phyloP scores from a whole-genome alignment of 2,113 vertebrate species.

The Serinus canaria region DNA sequence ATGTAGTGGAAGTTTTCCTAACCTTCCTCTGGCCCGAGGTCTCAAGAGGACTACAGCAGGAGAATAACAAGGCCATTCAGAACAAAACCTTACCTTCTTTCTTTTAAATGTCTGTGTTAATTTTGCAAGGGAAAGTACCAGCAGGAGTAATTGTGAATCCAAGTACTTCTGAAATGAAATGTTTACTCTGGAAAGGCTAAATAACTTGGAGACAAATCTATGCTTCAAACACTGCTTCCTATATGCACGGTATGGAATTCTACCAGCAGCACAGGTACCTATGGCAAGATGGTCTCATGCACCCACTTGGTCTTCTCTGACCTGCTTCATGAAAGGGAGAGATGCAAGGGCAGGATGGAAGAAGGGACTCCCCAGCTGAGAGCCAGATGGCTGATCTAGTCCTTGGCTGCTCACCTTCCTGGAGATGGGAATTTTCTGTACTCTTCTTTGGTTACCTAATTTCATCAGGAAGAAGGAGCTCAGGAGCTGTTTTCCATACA shows the following conservation, averaged over 20 bases:
- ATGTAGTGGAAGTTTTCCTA: not conserved
- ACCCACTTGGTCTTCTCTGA: not conserved
- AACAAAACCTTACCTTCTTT: not conserved
- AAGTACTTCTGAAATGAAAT: not conserved
- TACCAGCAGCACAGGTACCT: not conserved
- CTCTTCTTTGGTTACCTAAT: not conserved
- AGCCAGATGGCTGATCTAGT: not conserved
- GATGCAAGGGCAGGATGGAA: not conserved
- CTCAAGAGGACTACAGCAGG: not conserved
- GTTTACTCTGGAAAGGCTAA: not conserved
- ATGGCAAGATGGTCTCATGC: not conserved
- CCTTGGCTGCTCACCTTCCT: not conserved
- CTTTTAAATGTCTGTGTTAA: not conserved
- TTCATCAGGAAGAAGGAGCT: not conserved
- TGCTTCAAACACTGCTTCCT: not conserved
- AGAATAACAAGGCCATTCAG: not conserved
- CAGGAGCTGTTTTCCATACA: not conserved
- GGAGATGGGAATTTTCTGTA: not conserved
- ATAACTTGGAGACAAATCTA: not conserved
- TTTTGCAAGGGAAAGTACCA: not conserved
- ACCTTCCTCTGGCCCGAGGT: not conserved
- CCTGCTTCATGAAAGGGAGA: not conserved
- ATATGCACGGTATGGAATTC: not conserved
- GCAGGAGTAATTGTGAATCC: not conserved
- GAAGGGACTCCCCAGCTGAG: not conserved